Percentiles rank a stretch among this genome's conserved stretches.
Evolutionary conservation across 2,797 vertebrate genomes (phyloP).

Genomic region (Danio albolineatus): DNA sequence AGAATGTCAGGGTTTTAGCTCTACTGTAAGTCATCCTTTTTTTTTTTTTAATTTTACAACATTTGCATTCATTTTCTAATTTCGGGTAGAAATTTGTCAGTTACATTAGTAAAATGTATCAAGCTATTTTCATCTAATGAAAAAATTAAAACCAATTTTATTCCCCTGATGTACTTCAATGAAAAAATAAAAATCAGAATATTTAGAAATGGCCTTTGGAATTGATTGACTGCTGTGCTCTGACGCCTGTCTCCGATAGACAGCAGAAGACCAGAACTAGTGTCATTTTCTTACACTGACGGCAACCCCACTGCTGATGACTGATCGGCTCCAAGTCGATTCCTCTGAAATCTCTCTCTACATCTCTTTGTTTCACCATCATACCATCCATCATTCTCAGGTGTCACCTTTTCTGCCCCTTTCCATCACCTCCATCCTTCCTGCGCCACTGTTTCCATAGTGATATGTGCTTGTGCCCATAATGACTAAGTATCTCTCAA

Average conservation of each 20-base stretch:
- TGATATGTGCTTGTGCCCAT: slow-evolving; percentile 60
- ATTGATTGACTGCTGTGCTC: slow-evolving; percentile 14
- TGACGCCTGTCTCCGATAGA: slow-evolving; percentile 20
- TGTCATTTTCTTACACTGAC: slow-evolving; percentile 13
- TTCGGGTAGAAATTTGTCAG: too few relatives aligned
- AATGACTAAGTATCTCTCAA: slow-evolving; percentile 53
- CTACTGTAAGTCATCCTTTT: too few relatives aligned
- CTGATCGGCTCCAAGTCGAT: background rate
- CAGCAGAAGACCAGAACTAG: background rate
- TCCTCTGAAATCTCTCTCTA: slow-evolving; percentile 30
- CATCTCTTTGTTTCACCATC: slow-evolving; percentile 47
- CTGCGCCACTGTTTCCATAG: slow-evolving; percentile 58
- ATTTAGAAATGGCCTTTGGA: background rate
- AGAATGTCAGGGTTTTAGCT: too few relatives aligned
- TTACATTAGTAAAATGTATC: too few relatives aligned
- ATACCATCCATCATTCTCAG: slow-evolving; percentile 44
- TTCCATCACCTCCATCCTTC: slow-evolving; percentile 53
- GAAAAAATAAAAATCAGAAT: background rate
- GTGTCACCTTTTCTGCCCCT: slow-evolving; percentile 42
- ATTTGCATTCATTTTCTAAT: too few relatives aligned
- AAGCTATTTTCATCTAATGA: background rate
- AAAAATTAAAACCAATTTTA: background rate
- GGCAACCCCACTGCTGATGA: slow-evolving; percentile 6
- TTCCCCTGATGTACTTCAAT: background rate
- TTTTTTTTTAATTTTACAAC: too few relatives aligned